Evolutionary conservation across 2,113 vertebrate species (phyloP).

Genomic region (Phalacrocorax carbo): DNA sequence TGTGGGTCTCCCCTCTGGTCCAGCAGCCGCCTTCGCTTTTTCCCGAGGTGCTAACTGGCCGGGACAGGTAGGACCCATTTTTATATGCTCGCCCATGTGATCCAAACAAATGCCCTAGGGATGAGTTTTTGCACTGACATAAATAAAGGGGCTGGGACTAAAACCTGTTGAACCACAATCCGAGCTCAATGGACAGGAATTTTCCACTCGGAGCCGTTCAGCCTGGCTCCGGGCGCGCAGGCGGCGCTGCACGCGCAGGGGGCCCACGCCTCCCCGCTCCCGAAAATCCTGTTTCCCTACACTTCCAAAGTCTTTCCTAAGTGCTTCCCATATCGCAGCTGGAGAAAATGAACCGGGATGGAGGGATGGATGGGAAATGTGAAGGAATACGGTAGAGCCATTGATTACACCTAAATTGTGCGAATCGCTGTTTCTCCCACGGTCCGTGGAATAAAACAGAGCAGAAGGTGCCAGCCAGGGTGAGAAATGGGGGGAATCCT

Average conservation of each 20-base stretch:
- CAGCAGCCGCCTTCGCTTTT: background rate
- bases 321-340: accelerated
- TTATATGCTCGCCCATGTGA: constrained; percentile 68
- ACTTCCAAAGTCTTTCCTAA: accelerated
- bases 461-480: background rate
- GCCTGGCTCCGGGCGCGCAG: background rate
- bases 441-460: background rate
- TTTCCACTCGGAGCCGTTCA: constrained; percentile 54
- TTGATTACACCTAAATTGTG: background rate
- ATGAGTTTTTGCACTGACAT: constrained; percentile 61
- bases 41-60: background rate
- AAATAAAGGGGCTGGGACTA: constrained; percentile 25
- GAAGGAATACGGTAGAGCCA: background rate
- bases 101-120: constrained; percentile 63
- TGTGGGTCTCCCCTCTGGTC: background rate
- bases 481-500: background rate
- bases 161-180: constrained; percentile 69
- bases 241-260: background rate
- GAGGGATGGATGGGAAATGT: background rate
- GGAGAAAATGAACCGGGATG: background rate
- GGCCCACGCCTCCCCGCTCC: background rate
- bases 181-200: constrained; percentile 19
- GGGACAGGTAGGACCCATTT: constrained; percentile 6
- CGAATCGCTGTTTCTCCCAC: background rate
- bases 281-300: accelerated